A percentile compares a stretch with the other conserved stretches of the same genome.
Evolutionary conservation across 2,113 vertebrate species (phyloP).

Genomic region (Eurypyga helias): DNA sequence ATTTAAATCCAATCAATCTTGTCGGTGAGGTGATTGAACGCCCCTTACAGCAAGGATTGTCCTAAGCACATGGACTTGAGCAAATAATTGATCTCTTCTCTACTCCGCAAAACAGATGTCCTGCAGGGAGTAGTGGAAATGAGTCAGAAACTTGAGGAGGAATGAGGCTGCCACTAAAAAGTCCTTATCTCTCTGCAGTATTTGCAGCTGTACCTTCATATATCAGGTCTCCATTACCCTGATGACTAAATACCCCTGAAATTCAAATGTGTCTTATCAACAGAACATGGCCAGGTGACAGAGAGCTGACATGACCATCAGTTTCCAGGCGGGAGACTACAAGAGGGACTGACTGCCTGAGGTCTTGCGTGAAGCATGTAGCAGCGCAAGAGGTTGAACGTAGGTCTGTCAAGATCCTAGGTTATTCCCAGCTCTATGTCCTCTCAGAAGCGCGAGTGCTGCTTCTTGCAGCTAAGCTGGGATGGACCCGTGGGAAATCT

Average conservation of each 20-base stretch:
- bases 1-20: constrained; percentile 62
- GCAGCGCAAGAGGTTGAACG: not conserved
- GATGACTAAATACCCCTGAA: not conserved
- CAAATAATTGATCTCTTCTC: constrained; percentile 36
- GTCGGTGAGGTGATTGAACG: constrained; percentile 22
- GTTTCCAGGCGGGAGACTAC: not conserved
- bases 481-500: not conserved
- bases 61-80: constrained; percentile 24
- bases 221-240: not conserved
- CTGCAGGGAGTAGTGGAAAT: constrained; percentile 1
- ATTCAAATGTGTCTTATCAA: not conserved
- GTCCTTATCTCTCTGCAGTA: not conserved
- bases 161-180: not conserved
- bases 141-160: not conserved
- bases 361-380: not conserved
- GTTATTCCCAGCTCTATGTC: not conserved
- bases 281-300: not conserved
- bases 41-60: constrained; percentile 31
- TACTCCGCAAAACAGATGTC: not conserved
- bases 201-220: not conserved
- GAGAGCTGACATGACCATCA: not conserved
- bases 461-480: not conserved
- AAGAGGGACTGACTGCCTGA: not conserved
- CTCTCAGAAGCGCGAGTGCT: not conserved
- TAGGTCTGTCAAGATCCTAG: not conserved